Percentiles rank a stretch among this genome's conserved stretches.
These are phyloP conservation scores for Desmodus rotundus DNA, from an alignment of 2,113 vertebrate species.

Conservation along the genomic window DNA sequence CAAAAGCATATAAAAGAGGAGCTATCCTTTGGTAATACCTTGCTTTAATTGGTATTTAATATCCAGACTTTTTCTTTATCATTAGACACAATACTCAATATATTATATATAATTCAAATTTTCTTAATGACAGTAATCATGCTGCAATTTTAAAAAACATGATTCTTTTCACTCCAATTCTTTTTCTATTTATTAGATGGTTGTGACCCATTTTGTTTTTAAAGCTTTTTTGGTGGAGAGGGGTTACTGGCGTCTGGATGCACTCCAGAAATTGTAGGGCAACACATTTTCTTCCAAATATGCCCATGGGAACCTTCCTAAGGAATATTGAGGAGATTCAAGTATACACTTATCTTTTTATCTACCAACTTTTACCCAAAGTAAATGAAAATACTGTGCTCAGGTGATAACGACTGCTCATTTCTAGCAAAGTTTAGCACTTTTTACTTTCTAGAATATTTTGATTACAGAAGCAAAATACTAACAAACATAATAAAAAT, in stretches of 20 bases:
- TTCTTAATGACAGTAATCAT: neutral
- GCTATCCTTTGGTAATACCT: neutral
- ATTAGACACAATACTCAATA: neutral
- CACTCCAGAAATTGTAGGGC: neutral
- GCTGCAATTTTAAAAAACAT: neutral
- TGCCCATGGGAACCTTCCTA: neutral
- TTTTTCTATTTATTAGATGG: neutral
- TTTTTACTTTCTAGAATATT: neutral
- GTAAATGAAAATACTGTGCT: neutral
- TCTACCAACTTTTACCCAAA: neutral
- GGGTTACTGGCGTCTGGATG: neutral
- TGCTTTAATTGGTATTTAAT: neutral
- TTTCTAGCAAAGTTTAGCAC: neutral
- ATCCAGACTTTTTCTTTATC: constrained; percentile 6
- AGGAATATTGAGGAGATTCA: constrained; percentile 9
- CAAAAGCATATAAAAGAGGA: neutral
- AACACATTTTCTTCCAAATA: neutral
- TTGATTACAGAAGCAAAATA: neutral
- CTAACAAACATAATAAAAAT: neutral
- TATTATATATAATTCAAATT: neutral
- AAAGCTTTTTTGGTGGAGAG: neutral
- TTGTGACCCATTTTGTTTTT: neutral
- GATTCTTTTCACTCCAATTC: neutral
- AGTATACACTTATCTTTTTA: neutral
- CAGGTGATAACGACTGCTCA: neutral